Percentiles rank a stretch among this genome's conserved stretches.
phyloP scores from a whole-genome alignment of 2,888 invertebrate genomes.

The Brachynemurus nebulosus region DNA sequence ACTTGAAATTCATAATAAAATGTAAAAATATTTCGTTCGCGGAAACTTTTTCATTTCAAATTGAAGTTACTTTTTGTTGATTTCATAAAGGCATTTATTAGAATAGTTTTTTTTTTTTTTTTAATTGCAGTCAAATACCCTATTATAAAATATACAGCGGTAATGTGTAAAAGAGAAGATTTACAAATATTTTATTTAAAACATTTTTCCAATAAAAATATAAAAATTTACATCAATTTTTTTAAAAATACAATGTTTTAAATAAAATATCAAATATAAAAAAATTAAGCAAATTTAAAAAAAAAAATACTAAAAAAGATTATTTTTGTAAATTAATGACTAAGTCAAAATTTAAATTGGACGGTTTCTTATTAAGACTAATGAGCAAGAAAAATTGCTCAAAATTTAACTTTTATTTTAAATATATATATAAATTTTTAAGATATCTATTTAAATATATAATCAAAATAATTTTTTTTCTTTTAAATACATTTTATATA shows the following conservation, averaged over 20 bases:
- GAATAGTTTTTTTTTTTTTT: too few relatives aligned
- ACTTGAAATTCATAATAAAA: too few relatives aligned
- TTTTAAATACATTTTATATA: neutral
- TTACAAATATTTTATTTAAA: too few relatives aligned
- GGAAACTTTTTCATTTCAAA: too few relatives aligned
- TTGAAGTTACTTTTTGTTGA: too few relatives aligned
- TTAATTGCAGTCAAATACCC: too few relatives aligned
- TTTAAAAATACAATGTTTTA: too few relatives aligned
- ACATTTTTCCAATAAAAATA: too few relatives aligned
- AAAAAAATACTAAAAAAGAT: neutral
- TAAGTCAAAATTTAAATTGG: neutral
- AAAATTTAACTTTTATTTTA: neutral
- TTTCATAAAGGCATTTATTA: too few relatives aligned
- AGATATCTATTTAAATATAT: neutral
- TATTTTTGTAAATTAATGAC: neutral
- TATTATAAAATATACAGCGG: too few relatives aligned
- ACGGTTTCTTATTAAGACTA: conserved; percentile 6
- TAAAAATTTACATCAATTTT: neutral
- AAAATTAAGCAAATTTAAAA: neutral
- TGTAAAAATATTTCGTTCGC: too few relatives aligned
- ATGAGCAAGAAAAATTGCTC: conserved; percentile 1
- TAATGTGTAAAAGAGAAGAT: too few relatives aligned
- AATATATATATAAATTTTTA: neutral
- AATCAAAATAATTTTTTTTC: neutral
- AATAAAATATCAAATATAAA: neutral